Conservation (phyloP, 2,797 vertebrate genomes). For the Chloroceryle amazona region DNA sequence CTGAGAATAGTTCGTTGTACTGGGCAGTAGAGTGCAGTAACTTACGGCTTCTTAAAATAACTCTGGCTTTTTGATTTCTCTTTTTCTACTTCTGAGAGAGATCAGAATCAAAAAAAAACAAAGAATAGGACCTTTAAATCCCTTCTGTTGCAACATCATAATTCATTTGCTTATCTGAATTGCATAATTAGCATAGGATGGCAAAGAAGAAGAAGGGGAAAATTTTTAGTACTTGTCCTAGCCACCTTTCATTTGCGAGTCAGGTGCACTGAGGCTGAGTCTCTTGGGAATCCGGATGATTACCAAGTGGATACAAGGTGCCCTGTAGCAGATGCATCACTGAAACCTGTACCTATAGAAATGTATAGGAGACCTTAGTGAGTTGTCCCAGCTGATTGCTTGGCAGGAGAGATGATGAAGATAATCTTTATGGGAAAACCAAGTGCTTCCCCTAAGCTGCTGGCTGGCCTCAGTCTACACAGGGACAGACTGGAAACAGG, state of each 20-base stretch:
- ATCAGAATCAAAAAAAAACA: constrained; percentile 20
- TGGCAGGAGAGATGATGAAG: neutral
- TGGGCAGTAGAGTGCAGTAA: constrained; percentile 51
- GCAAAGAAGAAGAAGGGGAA: neutral
- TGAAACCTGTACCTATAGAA: neutral
- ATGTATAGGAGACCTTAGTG: neutral
- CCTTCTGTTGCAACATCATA: neutral
- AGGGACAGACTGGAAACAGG: neutral
- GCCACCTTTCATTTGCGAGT: neutral
- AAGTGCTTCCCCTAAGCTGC: neutral
- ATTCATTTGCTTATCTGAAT: constrained; percentile 11
- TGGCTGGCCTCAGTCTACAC: fast-evolving
- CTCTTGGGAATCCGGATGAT: neutral
- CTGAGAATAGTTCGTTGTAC: constrained; percentile 43
- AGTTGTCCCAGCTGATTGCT: neutral
- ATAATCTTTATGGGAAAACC: neutral
- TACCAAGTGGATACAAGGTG: neutral
- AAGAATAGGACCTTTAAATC: neutral
- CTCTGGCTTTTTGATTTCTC: constrained; percentile 38
- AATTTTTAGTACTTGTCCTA: neutral
- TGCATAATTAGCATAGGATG: neutral
- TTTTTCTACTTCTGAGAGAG: constrained; percentile 19
- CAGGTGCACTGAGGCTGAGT: neutral
- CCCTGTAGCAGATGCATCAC: neutral
- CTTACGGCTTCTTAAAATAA: constrained; percentile 54